Base-by-base conservation (phyloP, 2,888 invertebrate genomes). In the Sesia apiformis region DNA sequence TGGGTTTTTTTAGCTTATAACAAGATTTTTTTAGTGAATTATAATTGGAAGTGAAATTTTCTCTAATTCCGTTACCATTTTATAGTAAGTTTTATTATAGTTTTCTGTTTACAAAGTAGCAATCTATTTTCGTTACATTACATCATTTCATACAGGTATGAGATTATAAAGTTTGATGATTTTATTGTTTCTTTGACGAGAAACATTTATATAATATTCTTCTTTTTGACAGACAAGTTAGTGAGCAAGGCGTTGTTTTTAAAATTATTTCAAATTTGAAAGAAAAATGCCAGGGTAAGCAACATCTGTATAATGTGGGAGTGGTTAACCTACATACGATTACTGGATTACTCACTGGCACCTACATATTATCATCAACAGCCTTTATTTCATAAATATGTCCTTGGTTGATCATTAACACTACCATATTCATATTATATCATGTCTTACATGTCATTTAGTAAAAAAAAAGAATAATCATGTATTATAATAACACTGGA, bases 221-320 rank as follows among this genome's bases (percentile, higher is more conserved):
- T 53, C 40, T 53, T 56, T 46, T 50, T 51, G 23, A 51, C 42
- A 53, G 51, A 41, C 63, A 60, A 62, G 57, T 66, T 68, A 63
- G 61, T 57, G 56, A 71, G 69, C 58, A 63, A 60, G 59, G 59
- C 39, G 53, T 53, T 51, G 39, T 51, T 67, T 59, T 60, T 68
- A 62, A 53, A 60, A 63, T 62, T 60, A 59, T 57, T 63, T 60
- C 63, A 62, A 65, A 60, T 61, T 72, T 64, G 64, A 67, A 64
- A 70, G 67, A 2, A 84, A 82, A 80, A 88, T 89, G 88, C 88
- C 88, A 71, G 86, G 88, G 88, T 89, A 89, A 89, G 88, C 69
- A 71, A 71, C 78, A 81, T 72, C 72, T 80, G 79, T 61, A 53
- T 63, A 59, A 63, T 62, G 72, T 78, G 81, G 85, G 87, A 85